Conservation (phyloP, 1,140 invertebrate species). For the Phortica variegata region DNA sequence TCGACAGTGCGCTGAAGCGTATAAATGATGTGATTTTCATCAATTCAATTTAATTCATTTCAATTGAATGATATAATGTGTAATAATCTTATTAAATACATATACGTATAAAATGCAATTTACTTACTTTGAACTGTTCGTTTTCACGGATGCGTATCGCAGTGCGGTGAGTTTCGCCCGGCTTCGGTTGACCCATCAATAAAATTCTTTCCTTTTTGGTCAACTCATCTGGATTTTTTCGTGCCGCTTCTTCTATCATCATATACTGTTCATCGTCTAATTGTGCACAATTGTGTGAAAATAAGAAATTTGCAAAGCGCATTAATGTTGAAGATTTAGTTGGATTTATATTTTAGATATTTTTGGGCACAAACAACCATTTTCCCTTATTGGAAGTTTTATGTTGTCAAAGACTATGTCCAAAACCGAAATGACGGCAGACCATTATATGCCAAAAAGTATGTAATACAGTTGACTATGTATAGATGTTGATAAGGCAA, state of each 20-base stretch:
- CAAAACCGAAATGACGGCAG: too few species aligned
- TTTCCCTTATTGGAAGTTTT: too few species aligned
- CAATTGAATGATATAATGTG: not conserved
- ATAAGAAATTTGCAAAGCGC: too few species aligned
- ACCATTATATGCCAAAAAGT: too few species aligned
- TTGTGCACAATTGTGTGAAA: slow-evolving; percentile 3
- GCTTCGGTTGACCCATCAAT: slow-evolving; percentile 83
- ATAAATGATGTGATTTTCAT: slow-evolving; percentile 1
- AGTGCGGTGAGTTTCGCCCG: slow-evolving; percentile 81
- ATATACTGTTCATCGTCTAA: slow-evolving; percentile 51
- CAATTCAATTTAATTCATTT: not conserved
- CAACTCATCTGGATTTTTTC: slow-evolving; percentile 64
- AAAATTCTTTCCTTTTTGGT: slow-evolving; percentile 86
- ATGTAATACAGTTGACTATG: too few species aligned
- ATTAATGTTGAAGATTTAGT: too few species aligned
- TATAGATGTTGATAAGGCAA: too few species aligned
- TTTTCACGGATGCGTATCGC: slow-evolving; percentile 93
- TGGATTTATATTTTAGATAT: too few species aligned
- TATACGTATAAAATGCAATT: not conserved
- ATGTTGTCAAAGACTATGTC: too few species aligned
- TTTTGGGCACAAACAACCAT: too few species aligned
- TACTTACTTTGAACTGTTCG: slow-evolving; percentile 93
- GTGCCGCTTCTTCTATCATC: slow-evolving; percentile 61
- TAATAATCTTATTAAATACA: not conserved
- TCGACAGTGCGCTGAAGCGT: slow-evolving; percentile 89